Percentiles rank a stretch among this genome's conserved stretches.
phyloP scores from a whole-genome alignment of 2,113 vertebrate species.

The Gnathonemus echidnorhynchus region DNA sequence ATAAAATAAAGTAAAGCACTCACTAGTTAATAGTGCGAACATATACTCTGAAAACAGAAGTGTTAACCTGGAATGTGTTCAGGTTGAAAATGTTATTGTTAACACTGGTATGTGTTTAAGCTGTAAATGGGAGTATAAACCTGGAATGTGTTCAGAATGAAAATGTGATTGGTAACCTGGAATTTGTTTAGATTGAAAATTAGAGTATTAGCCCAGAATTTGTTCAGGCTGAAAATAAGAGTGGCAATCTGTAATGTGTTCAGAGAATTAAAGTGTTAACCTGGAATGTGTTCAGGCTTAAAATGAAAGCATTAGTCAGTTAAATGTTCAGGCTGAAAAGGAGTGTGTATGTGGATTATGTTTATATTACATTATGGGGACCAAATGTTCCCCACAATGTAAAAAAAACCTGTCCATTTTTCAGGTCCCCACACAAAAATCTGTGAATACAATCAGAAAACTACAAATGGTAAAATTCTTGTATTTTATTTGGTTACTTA shows the following conservation, averaged over 20 bases:
- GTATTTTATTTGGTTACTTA: no score
- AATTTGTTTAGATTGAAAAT: not conserved
- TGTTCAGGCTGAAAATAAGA: not conserved
- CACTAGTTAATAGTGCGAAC: not conserved
- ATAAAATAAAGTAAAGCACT: not conserved
- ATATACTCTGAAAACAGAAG: not conserved
- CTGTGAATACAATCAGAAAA: no score
- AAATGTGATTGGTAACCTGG: not conserved
- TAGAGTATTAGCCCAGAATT: not conserved
- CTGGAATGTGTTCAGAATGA: not conserved
- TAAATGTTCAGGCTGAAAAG: not conserved
- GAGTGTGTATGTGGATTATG: not conserved
- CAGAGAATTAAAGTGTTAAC: not conserved
- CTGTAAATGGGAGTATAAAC: not conserved
- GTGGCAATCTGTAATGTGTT: not conserved
- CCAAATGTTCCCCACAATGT: no score
- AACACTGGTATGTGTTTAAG: not conserved
- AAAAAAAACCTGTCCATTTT: no score
- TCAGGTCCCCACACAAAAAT: no score
- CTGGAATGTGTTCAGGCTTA: not conserved
- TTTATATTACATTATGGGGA: no score
- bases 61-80: not conserved
- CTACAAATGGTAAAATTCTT: no score
- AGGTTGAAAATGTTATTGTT: not conserved
- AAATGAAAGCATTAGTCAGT: not conserved